Conservation (phyloP, 2,113 vertebrate genomes). For the Morone saxatilis region DNA sequence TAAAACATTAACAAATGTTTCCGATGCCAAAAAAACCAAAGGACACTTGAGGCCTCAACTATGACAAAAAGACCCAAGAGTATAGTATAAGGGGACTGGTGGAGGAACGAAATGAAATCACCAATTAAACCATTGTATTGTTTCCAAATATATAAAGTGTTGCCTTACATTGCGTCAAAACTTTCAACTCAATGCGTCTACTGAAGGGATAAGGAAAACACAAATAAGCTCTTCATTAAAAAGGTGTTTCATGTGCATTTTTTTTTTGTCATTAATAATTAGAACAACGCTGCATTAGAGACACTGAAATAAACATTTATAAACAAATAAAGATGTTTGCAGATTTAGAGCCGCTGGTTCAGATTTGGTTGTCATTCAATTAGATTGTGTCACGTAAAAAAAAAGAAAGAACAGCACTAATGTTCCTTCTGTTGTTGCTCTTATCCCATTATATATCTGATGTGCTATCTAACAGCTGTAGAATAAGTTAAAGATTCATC, state of each 20-base stretch:
- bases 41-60: slow-evolving; percentile 47
- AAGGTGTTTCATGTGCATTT: slow-evolving; percentile 16
- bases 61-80: not conserved
- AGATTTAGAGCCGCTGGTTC: not conserved
- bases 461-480: not conserved
- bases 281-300: slow-evolving; percentile 1
- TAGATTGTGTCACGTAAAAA: not conserved
- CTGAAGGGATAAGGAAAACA: not conserved
- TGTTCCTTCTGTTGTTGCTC: not conserved
- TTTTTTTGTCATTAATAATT: not conserved
- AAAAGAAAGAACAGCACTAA: not conserved
- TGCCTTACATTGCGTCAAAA: not conserved
- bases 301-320: not conserved
- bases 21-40: slow-evolving; percentile 40
- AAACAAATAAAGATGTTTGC: not conserved
- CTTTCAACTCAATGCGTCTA: slow-evolving; percentile 5
- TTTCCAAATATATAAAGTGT: slow-evolving; percentile 22
- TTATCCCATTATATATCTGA: not conserved
- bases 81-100: not conserved
- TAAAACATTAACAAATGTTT: not conserved
- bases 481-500: not conserved
- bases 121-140: not conserved
- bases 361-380: not conserved
- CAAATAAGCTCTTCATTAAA: slow-evolving; percentile 22
- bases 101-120: slow-evolving; percentile 7